Base-by-base conservation (phyloP, 1,140 invertebrate genomes). In the Lasioglossum albipes region DNA sequence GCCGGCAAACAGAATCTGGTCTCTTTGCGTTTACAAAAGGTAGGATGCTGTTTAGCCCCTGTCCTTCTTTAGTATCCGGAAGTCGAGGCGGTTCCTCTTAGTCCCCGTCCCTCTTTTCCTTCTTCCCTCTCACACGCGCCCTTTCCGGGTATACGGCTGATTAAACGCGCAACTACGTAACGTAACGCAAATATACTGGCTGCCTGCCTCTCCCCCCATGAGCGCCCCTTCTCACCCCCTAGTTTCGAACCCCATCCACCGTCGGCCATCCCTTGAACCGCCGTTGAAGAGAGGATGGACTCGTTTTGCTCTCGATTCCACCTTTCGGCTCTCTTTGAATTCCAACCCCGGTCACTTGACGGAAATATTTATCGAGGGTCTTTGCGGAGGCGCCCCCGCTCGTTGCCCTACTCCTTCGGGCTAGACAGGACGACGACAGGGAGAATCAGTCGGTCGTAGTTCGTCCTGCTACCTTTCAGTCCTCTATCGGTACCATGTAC, bases 291-390 rank as follows among this genome's bases (percentile, higher is more conserved):
- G 65, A 85, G 75, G 65, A 68, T 52, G 87, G 83, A 87, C 81
- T 81, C 84, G 81, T 84, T 84, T 78, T 83, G 77, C 87, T 89
- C 89, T 91, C 89, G 89, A 92, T 91, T 92, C 86, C 86, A 91
- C 91, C 90, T 90, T 87, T 92, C 86, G 85, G 86, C 85, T 90
- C 88, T 92, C 91, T 92, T 92, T 92, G 90, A 92, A 91, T 91
- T 89, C 84, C 84, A 87, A 88, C 82, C 85, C 85, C 88, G 91
- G 91, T 92, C 92, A 93, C 90, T 93, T 91, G 90, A 92, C 90
- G 89, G 91, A 92, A 93, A 93, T 93, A 93, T 93, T 93, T 93
- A 93, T 93, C 90, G 91, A 93, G 91, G 90, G 90, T 90, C 85
- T 89, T 84, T 84, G 69, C 67, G 73, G 75, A 62, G 79, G 65